These are phyloP conservation scores for Alloscopus bannaensis DNA, from an alignment of 2,888 invertebrate species.

Conservation along the genomic window DNA sequence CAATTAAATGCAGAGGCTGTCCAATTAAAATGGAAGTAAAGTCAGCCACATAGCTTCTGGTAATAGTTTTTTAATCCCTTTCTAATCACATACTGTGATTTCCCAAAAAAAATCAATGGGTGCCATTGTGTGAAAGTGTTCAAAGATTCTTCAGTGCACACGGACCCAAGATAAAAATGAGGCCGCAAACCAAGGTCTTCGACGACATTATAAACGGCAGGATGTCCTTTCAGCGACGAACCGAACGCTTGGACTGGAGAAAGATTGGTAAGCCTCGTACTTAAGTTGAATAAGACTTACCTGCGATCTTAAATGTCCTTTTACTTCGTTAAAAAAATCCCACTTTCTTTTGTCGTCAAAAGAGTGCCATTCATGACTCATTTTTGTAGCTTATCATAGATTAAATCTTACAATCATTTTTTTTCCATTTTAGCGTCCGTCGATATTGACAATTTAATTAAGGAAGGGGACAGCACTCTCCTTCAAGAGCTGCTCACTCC, in stretches of 20 bases:
- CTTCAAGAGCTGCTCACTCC: constrained; percentile 63
- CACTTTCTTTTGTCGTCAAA: no score
- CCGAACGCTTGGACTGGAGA: constrained; percentile 69
- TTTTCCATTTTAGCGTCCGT: constrained; percentile 68
- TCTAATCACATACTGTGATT: no score
- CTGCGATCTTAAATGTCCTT: no score
- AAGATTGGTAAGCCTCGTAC: constrained; percentile 64
- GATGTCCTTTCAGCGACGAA: constrained; percentile 56
- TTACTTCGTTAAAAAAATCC: no score
- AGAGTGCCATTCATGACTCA: no score
- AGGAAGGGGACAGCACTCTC: constrained; percentile 52
- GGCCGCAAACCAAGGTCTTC: background rate
- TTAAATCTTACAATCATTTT: no score
- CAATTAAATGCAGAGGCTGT: background rate
- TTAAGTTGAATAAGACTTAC: no score
- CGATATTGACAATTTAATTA: constrained; percentile 67
- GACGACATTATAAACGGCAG: background rate
- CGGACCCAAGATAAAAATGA: background rate
- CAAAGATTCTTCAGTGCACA: background rate
- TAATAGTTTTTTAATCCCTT: no score
- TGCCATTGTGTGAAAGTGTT: background rate
- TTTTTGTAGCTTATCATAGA: no score
- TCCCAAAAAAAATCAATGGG: background rate
- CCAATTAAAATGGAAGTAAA: no score
- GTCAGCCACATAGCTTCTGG: no score